Conservation (phyloP, 2,797 vertebrate species). For the Rhinoraja longicauda region DNA sequence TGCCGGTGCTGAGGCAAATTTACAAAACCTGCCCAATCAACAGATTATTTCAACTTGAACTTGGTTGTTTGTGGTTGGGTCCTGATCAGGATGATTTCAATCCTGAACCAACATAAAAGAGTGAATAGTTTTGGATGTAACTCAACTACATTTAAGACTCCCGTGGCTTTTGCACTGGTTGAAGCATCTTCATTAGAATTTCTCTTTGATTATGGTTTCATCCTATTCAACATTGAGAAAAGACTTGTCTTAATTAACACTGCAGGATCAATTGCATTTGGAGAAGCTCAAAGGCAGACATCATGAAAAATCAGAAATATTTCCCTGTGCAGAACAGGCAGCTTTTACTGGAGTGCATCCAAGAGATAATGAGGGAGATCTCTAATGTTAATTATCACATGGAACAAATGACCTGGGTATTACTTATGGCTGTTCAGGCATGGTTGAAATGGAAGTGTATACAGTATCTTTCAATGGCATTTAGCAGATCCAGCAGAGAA, state of each 20-base stretch:
- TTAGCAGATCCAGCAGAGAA: too few relatives aligned
- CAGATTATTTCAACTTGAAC: background rate
- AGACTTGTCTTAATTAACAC: background rate
- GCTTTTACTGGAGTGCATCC: background rate
- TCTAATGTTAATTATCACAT: background rate
- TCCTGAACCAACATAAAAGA: background rate
- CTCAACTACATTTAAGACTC: background rate
- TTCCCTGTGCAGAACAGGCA: background rate
- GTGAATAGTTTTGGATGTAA: background rate
- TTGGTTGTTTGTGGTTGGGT: background rate
- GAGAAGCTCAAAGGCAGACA: background rate
- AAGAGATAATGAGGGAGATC: background rate
- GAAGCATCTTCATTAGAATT: background rate
- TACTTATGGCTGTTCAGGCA: background rate
- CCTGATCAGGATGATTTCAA: background rate
- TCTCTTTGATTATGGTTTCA: too few relatives aligned
- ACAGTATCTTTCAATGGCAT: too few relatives aligned
- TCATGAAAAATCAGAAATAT: background rate
- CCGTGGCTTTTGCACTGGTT: background rate
- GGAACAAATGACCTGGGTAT: background rate
- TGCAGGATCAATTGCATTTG: background rate
- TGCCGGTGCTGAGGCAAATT: background rate
- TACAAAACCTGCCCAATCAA: background rate
- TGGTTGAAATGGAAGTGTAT: too few relatives aligned
- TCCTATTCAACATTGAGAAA: background rate